Percentiles rank a stretch among this genome's conserved stretches.
Evolutionary conservation across 2,888 invertebrate genomes (phyloP).

Genomic region (Chesias legatella): DNA sequence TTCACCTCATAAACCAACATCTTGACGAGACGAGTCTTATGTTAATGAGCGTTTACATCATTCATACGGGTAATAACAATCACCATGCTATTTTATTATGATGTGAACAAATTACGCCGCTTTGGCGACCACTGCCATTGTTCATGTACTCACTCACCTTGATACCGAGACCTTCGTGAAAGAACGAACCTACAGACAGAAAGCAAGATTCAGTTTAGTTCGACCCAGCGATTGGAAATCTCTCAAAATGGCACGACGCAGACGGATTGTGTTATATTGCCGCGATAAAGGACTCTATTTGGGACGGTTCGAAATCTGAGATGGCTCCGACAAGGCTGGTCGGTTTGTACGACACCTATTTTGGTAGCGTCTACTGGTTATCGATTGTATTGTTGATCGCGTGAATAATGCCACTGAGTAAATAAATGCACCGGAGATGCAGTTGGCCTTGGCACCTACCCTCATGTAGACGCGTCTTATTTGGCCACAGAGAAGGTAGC

Average conservation of each 20-base stretch:
- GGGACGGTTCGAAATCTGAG: constrained; percentile 6
- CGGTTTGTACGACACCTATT: constrained; percentile 52
- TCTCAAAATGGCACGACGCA: constrained; percentile 1
- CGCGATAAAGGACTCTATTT: constrained; percentile 7
- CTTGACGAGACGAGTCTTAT: constrained; percentile 14
- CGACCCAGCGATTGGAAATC: constrained; percentile 13
- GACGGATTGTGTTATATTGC: constrained; percentile 8
- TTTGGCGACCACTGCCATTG: constrained; percentile 26
- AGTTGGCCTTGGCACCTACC: constrained; percentile 13
- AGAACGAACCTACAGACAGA: constrained; percentile 22
- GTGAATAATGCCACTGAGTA: constrained; percentile 6
- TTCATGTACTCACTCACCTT: constrained; percentile 34
- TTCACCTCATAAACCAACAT: constrained; percentile 21
- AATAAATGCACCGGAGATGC: constrained; percentile 4
- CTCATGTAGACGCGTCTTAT: constrained; percentile 12
- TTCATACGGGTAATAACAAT: constrained; percentile 20
- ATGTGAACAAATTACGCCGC: constrained; percentile 18
- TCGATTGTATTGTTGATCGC: constrained; percentile 51
- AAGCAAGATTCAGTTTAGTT: constrained; percentile 17
- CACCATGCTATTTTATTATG: constrained; percentile 16
- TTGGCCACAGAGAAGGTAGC: constrained; percentile 13
- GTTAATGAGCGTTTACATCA: constrained; percentile 25
- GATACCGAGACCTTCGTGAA: constrained; percentile 33
- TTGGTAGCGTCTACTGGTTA: constrained; percentile 59
- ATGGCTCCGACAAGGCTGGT: constrained; percentile 37